These are phyloP conservation scores for Natator depressus DNA, from an alignment of 2,113 vertebrate genomes.

Conservation along the genomic window DNA sequence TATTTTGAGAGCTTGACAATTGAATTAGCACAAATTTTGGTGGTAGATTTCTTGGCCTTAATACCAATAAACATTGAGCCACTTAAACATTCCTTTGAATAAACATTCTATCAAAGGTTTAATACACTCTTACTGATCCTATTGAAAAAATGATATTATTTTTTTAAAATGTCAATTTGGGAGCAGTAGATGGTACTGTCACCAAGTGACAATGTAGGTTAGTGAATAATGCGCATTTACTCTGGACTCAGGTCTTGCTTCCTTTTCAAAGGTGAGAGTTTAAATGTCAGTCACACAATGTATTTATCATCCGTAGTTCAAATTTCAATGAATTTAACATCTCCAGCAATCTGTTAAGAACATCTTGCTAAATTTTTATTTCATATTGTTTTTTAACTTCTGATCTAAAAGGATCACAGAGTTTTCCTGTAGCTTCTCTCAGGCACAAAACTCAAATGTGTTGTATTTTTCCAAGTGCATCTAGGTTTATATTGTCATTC, in stretches of 20 bases:
- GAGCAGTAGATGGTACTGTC: neutral
- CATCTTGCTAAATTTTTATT: constrained; percentile 31
- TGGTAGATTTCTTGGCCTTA: constrained; percentile 25
- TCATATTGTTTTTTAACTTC: constrained; percentile 11
- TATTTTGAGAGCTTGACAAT: constrained; percentile 46
- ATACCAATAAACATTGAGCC: constrained; percentile 11
- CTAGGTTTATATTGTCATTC: constrained; percentile 13
- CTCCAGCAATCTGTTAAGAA: constrained; percentile 1
- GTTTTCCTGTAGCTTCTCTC: constrained; percentile 2
- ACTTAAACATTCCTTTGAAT: neutral
- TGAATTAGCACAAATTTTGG: constrained; percentile 31
- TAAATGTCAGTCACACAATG: neutral
- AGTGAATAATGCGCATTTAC: neutral
- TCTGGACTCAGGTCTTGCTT: neutral
- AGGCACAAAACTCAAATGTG: neutral
- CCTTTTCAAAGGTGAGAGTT: neutral
- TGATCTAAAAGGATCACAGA: neutral
- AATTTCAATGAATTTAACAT: neutral
- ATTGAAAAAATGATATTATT: neutral
- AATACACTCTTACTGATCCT: neutral
- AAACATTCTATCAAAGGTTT: neutral
- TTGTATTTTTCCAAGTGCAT: constrained; percentile 45
- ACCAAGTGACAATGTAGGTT: neutral
- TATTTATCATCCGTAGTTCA: neutral
- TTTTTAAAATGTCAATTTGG: neutral